These are phyloP conservation scores for Spodoptera picta DNA, from an alignment of 2,888 invertebrate species.

Conservation along the genomic window DNA sequence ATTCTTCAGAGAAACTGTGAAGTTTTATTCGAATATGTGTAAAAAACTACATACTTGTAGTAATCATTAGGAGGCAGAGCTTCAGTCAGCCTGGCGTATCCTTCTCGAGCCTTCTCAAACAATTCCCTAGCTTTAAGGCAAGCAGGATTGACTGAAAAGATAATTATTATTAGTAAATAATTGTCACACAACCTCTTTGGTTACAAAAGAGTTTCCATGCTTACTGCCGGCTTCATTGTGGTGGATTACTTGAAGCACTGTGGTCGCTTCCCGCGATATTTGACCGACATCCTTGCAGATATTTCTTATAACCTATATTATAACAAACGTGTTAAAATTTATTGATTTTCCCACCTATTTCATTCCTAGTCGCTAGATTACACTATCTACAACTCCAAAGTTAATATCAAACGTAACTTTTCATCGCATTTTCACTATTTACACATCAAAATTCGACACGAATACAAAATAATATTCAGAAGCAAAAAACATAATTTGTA, in stretches of 20 bases:
- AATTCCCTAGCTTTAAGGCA: slow-evolving; percentile 90
- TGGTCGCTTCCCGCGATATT: slow-evolving; percentile 93
- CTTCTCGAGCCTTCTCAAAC: slow-evolving; percentile 90
- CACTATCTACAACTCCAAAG: neutral
- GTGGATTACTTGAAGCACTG: slow-evolving; percentile 94
- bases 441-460: neutral
- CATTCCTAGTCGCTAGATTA: neutral
- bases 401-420: neutral
- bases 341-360: neutral
- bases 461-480: neutral
- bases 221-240: slow-evolving; percentile 91
- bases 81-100: slow-evolving; percentile 90
- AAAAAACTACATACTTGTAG: slow-evolving; percentile 89
- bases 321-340: slow-evolving; percentile 5
- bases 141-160: slow-evolving; percentile 87
- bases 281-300: slow-evolving; percentile 94
- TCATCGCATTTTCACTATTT: slow-evolving; percentile 10
- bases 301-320: slow-evolving; percentile 90
- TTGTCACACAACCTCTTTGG: too few relatives aligned
- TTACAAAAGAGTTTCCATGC: slow-evolving; percentile 60
- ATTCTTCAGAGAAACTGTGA: too few relatives aligned
- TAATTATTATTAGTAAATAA: neutral
- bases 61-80: slow-evolving; percentile 93
- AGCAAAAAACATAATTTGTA: neutral
- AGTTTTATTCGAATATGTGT: too few relatives aligned